phyloP scores from a whole-genome alignment of 1,140 invertebrate genomes.

The Diachasma alloeum region DNA sequence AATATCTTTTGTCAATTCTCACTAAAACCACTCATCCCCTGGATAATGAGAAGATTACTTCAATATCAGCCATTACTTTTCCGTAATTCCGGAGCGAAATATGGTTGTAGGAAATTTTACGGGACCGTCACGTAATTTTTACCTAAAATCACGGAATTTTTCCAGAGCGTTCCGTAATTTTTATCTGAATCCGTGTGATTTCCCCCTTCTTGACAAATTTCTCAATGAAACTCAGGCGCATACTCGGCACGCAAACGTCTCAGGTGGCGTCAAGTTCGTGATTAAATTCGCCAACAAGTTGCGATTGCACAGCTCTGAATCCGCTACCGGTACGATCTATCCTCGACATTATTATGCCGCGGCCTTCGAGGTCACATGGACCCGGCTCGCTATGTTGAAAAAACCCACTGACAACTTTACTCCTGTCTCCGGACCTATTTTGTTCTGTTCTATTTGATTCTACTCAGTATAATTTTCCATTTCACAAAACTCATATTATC shows the following conservation, averaged over 20 bases:
- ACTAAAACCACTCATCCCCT: too few relatives aligned
- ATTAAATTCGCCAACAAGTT: background rate
- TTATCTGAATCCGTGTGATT: too few relatives aligned
- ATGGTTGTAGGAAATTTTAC: too few relatives aligned
- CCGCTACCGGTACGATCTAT: conserved; percentile 4
- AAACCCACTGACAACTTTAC: background rate
- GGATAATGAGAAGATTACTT: too few relatives aligned
- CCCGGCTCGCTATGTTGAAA: background rate
- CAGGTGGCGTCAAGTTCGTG: background rate
- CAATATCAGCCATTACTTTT: too few relatives aligned
- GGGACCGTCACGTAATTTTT: too few relatives aligned
- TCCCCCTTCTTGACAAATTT: too few relatives aligned
- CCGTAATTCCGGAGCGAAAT: too few relatives aligned
- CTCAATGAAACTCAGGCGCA: background rate
- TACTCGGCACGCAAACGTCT: too few relatives aligned
- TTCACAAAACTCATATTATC: background rate
- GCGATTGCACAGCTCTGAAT: background rate
- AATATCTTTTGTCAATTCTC: too few relatives aligned
- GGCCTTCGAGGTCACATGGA: conserved; percentile 11
- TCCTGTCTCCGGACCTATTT: background rate
- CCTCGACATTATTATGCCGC: conserved; percentile 27
- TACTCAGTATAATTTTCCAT: background rate
- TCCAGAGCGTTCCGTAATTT: too few relatives aligned
- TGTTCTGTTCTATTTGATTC: background rate
- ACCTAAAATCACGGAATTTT: too few relatives aligned